A percentile compares a stretch with the other conserved stretches of the same genome.
Conservation (phyloP, 2,113 vertebrate species). For the Pterocles burchelli region DNA sequence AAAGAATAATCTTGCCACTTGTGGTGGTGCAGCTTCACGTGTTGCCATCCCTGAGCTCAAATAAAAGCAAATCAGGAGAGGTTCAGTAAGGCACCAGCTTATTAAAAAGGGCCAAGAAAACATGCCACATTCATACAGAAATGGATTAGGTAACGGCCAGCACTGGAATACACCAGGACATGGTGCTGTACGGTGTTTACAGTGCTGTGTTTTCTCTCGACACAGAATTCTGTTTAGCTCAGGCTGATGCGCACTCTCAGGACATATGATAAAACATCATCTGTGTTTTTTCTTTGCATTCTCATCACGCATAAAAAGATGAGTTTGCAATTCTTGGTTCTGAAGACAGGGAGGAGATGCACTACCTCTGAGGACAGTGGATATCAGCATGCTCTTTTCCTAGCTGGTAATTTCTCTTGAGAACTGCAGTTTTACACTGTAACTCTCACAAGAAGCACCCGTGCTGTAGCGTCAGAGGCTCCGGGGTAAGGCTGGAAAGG, state of each 20-base stretch:
- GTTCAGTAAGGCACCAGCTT: neutral
- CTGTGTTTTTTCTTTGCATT: neutral
- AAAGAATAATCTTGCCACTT: neutral
- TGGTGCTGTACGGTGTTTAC: neutral
- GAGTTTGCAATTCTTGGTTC: neutral
- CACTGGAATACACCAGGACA: fast-evolving
- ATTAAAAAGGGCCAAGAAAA: neutral
- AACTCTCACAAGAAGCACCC: fast-evolving
- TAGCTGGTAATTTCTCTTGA: neutral
- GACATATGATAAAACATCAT: neutral
- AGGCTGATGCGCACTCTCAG: neutral
- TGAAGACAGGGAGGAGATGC: neutral
- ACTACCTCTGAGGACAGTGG: neutral
- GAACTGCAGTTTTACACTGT: neutral
- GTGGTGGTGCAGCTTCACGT: fast-evolving
- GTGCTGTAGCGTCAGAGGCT: neutral
- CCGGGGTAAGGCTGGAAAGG: fast-evolving
- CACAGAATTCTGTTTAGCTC: neutral
- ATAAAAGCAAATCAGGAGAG: neutral
- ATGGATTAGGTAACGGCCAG: neutral
- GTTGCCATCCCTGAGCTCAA: neutral
- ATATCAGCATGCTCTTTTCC: neutral
- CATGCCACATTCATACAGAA: fast-evolving
- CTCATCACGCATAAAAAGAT: neutral
- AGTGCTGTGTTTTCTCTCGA: neutral